A percentile compares a stretch with the other conserved stretches of the same genome.
Conservation (phyloP, 2,888 invertebrate species). For the Acheta domesticus region DNA sequence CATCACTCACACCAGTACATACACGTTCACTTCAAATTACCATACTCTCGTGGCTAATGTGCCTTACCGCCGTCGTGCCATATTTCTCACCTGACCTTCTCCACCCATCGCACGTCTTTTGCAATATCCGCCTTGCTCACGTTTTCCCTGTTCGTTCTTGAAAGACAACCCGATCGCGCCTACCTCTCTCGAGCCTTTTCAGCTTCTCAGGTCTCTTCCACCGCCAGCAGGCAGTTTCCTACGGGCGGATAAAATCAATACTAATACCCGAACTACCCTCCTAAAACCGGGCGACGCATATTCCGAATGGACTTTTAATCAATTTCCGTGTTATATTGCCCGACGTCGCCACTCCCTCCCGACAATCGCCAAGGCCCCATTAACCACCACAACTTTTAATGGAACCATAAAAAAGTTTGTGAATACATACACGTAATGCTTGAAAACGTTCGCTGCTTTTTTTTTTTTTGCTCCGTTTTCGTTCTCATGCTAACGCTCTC, state of each 20-base stretch:
- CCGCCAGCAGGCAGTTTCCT: neutral
- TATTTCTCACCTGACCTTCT: neutral
- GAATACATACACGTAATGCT: constrained; percentile 18
- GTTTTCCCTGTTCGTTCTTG: neutral
- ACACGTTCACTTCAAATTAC: too few relatives aligned
- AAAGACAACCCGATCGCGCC: neutral
- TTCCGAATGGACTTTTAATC: constrained; percentile 18
- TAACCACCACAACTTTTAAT: constrained; percentile 1
- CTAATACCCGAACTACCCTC: neutral
- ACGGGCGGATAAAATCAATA: neutral
- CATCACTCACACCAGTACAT: too few relatives aligned
- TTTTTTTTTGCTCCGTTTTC: neutral
- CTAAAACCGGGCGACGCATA: neutral
- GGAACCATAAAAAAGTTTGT: constrained; percentile 18
- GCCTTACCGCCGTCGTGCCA: neutral
- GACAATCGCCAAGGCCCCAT: neutral
- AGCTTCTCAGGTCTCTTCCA: neutral
- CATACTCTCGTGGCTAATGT: too few relatives aligned
- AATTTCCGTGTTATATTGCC: neutral
- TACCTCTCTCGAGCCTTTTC: neutral
- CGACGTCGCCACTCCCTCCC: neutral
- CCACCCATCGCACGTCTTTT: neutral
- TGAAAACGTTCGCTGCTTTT: neutral
- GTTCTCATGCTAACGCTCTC: neutral
- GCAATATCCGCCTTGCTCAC: neutral